Evolutionary conservation across 2,113 vertebrate genomes (phyloP), one percentile per base, ranked within the genome.

Genomic region (Centropus unirufus): DNA sequence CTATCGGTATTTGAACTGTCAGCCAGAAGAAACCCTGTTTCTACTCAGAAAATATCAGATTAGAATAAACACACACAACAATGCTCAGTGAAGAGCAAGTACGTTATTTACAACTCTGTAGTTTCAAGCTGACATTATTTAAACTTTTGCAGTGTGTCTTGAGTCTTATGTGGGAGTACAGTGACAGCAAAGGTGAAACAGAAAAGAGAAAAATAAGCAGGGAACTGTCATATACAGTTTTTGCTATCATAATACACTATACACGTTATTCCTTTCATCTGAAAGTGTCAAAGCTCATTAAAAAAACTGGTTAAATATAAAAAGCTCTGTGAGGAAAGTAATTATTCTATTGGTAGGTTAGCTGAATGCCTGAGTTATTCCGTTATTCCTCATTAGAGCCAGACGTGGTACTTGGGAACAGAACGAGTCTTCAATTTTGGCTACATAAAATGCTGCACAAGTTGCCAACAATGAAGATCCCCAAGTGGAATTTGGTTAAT

Each of bases 401-500:
- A 0, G 68, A 82, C 42, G 40, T 70, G 70, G 75, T 88, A 61
- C 44, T 75, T 34, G 32, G 57, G 76, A 78, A 80, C 2, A 86
- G 81, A 89, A 79, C n/a, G 77, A 62, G 83, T 83, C 79, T 96
- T 40, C 44, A 91, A 39, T 69, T 89, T 77, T 6, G 36, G 79
- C 92, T 74, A 74, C 72, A 88, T 85, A 86, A 97, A 94, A 90
- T 90, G 68, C 85, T 93, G 78, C 39, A 77, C 0, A 2, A 86
- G n/a, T 93, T 95, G 87, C 93, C 78, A 94, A 12, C 94, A 92
- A 67, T 81, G 94, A 91, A 94, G 90, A 94, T 91, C 82, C 86
- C 63, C 63, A 29, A 96, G 68, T 88, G 90, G 93, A 95, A 93
- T 94, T 95, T 86, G 83, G 90, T 88, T 92, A 88, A 92, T 92